Evolutionary conservation across 2,888 invertebrate genomes (phyloP), one percentile per base, ranked within the genome.

Genomic region (Drosophila prolongata): DNA sequence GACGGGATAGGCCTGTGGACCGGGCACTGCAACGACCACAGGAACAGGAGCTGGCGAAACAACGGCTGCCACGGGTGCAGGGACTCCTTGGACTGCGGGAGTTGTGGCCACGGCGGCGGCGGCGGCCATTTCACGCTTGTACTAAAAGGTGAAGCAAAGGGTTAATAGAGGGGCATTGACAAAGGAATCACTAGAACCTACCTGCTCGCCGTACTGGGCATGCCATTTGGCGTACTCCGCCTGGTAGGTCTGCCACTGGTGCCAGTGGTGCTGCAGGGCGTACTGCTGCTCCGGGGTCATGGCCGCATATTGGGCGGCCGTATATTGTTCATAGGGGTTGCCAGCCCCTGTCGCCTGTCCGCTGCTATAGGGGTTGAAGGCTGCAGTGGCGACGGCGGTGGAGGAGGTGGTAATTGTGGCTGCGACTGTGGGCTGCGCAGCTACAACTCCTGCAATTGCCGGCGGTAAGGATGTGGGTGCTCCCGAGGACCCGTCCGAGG

Each of bases 181-280:
- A 2, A 1, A 30, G 6, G 30, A 8, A 30, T 9, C 6, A 30
- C 6, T 30, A 30, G 8, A 1, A 57, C 71, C 52, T 64, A 92
- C 92, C 87, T 92, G 92, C 65, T 92, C 92, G 8, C 92, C 92
- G 71, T 92, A 92, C 67, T 92, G 92, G 2, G 92, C 92, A 79
- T 92, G 91, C 92, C 92, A 92, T 53, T 91, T 91, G 8, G 92
- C 92, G 59, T 92, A 92, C 61, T 92, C 92, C 37, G 91, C 90
- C 34, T 92, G 92, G 77, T 92, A 92, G 1, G 90, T 89, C 71
- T 92, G 92, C 92, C 92, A 92, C 77, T 92, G 92, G 66, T 92
- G 91, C 92, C 92, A 92, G 74, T 92, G 92, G 60, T 92, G 92
- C 56, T 92, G 92, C 37, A 92, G 75, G 0, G 92, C 92, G 58